These are phyloP conservation scores for Pionites leucogaster DNA, from an alignment of 2,113 vertebrate species.

Conservation along the genomic window DNA sequence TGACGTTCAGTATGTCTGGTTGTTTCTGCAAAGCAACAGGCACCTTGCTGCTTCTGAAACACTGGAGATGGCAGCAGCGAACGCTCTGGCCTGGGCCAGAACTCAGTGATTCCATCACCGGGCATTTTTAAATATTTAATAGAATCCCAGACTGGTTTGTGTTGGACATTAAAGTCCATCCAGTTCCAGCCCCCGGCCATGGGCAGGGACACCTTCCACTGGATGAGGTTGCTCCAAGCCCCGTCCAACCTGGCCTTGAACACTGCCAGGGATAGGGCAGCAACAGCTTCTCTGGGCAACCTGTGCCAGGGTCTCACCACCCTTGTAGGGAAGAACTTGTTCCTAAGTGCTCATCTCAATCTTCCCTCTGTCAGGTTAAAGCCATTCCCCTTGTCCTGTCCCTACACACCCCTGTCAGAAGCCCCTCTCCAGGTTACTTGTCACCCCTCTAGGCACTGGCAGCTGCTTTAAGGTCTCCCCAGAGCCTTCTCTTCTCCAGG, in stretches of 20 bases:
- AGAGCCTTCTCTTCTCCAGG: background rate
- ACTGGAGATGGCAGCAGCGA: fast-evolving
- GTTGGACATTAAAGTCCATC: background rate
- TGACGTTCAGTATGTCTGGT: fast-evolving
- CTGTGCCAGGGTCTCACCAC: background rate
- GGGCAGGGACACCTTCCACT: background rate
- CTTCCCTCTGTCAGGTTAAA: background rate
- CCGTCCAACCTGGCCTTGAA: background rate
- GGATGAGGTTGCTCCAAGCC: background rate
- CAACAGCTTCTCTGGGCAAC: background rate
- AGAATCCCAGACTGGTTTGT: background rate
- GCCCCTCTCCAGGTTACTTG: background rate
- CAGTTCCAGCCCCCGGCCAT: background rate
- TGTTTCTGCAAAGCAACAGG: fast-evolving
- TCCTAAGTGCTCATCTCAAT: background rate
- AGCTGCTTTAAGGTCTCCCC: background rate
- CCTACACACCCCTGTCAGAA: background rate
- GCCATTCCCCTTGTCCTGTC: background rate
- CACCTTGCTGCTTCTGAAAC: fast-evolving
- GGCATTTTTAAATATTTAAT: background rate
- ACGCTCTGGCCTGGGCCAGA: fast-evolving
- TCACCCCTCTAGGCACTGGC: background rate
- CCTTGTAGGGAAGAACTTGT: background rate
- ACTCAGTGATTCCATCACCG: no score
- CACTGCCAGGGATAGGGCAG: background rate